Evolutionary conservation across 2,888 invertebrate genomes (phyloP).

Genomic region (Sesia apiformis): DNA sequence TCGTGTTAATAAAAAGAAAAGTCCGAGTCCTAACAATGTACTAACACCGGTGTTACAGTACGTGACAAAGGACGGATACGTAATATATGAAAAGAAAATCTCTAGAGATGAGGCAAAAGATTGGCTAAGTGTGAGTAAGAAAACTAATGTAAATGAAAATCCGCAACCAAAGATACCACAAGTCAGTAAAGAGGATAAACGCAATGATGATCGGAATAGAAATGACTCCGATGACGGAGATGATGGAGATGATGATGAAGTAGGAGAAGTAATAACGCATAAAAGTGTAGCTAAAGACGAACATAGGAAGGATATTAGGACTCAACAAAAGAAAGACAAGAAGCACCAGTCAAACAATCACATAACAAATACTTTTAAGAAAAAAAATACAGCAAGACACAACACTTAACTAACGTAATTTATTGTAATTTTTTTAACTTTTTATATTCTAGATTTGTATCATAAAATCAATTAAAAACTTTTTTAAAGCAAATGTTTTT

Average conservation of each 20-base stretch:
- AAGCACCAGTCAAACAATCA: neutral
- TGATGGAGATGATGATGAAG: slow-evolving; percentile 12
- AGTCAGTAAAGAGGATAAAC: neutral
- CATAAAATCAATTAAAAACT: no score
- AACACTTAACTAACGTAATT: neutral
- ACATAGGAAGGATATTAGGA: neutral
- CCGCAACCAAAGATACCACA: no score
- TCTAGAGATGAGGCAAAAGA: slow-evolving; percentile 49
- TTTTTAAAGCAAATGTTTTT: no score
- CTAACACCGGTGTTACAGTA: slow-evolving; percentile 57
- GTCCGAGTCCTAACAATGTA: slow-evolving; percentile 13
- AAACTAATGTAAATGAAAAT: neutral
- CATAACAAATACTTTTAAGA: neutral
- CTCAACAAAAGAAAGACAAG: neutral
- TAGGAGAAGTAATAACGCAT: slow-evolving; percentile 14
- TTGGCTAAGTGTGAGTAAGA: slow-evolving; percentile 25
- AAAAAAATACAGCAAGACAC: neutral
- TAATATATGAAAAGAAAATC: slow-evolving; percentile 57
- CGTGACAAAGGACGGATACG: slow-evolving; percentile 60
- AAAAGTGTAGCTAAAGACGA: neutral
- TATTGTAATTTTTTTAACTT: no score
- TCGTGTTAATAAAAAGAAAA: slow-evolving; percentile 12
- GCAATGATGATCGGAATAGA: neutral
- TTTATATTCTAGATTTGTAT: no score
- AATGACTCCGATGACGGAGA: neutral